A percentile compares a stretch with the other conserved stretches of the same genome.
Evolutionary conservation across 2,113 vertebrate genomes (phyloP).

Genomic region (Chloropsis hardwickii): DNA sequence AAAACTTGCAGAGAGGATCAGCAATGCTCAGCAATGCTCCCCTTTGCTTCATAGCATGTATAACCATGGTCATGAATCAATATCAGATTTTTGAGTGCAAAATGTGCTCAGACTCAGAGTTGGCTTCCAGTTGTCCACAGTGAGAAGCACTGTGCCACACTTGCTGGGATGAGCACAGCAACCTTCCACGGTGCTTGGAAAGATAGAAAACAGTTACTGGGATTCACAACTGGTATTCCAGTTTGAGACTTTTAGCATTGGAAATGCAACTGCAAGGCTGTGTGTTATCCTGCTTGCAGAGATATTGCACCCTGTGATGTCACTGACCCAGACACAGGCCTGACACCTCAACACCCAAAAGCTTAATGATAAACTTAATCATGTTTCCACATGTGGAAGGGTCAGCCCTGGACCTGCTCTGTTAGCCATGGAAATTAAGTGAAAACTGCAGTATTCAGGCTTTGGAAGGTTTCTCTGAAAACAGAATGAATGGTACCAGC

Average conservation of each 20-base stretch:
- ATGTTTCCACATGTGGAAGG: fast-evolving
- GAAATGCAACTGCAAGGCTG: fast-evolving
- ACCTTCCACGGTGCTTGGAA: not conserved
- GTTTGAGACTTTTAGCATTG: fast-evolving
- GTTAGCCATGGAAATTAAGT: not conserved
- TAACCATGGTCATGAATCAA: not conserved
- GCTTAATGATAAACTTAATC: fast-evolving
- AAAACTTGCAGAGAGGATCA: not conserved
- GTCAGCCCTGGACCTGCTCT: no score
- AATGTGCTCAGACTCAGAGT: not conserved
- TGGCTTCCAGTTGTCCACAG: not conserved
- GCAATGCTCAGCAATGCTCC: not conserved
- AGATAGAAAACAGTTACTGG: not conserved
- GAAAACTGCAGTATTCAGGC: not conserved
- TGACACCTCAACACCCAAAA: not conserved
- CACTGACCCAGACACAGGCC: not conserved
- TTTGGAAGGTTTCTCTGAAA: not conserved
- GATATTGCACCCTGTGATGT: fast-evolving
- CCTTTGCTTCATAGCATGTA: fast-evolving
- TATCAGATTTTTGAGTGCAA: not conserved
- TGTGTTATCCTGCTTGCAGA: not conserved
- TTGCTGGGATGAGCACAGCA: not conserved
- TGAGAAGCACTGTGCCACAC: fast-evolving
- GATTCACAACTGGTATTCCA: not conserved
- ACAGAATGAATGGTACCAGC: not conserved